phyloP scores from a whole-genome alignment of 2,113 vertebrate genomes.

The Rhinopomastus cyanomelas region DNA sequence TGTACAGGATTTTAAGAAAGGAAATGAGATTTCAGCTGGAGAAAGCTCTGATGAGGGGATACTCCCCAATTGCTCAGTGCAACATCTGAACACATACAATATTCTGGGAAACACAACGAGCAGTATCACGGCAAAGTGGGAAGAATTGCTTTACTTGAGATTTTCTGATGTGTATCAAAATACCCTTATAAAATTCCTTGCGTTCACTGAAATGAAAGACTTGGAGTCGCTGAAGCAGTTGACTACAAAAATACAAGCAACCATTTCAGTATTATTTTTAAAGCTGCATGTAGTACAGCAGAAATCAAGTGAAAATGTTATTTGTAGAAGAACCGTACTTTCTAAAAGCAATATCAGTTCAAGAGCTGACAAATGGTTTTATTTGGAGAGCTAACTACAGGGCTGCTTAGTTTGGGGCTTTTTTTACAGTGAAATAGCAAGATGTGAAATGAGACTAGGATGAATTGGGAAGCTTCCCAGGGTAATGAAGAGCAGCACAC shows the following conservation, averaged over 20 bases:
- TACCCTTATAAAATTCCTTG: neutral
- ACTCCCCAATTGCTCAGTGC: neutral
- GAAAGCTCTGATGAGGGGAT: neutral
- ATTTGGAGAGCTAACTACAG: neutral
- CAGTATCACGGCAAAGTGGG: neutral
- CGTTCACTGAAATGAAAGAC: neutral
- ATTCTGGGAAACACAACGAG: neutral
- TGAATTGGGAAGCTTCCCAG: neutral
- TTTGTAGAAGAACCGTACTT: neutral
- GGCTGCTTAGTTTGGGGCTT: neutral
- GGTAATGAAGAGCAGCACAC: neutral
- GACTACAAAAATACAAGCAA: neutral
- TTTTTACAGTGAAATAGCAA: neutral
- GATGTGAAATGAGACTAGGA: neutral
- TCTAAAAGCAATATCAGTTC: neutral
- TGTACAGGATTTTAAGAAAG: neutral
- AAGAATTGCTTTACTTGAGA: neutral
- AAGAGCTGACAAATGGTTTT: neutral
- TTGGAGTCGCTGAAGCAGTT: neutral
- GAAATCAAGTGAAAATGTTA: neutral
- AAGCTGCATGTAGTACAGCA: neutral
- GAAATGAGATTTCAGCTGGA: constrained; percentile 2
- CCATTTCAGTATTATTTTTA: neutral
- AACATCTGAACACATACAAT: neutral
- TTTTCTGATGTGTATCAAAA: neutral